Conservation (phyloP, 2,888 invertebrate species). For the Amorpha juglandis region DNA sequence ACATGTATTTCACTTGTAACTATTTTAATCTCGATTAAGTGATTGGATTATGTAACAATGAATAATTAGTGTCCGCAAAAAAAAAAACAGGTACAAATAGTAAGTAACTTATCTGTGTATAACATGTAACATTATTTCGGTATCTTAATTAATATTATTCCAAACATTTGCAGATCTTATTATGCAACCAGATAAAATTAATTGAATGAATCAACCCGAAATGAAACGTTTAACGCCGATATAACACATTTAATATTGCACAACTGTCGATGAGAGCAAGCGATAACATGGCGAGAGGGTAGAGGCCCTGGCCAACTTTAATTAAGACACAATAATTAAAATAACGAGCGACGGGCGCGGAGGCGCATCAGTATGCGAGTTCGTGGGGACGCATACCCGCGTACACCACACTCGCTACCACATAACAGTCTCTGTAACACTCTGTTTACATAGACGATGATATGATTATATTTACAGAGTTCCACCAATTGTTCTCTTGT, state of each 20-base stretch:
- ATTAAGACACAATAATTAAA: conserved; percentile 80
- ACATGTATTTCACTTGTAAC: not conserved
- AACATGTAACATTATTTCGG: not conserved
- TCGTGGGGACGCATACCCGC: conserved; percentile 73
- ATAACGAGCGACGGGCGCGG: conserved; percentile 64
- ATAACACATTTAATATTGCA: conserved; percentile 23
- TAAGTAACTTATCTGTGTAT: not conserved
- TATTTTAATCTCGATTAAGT: not conserved
- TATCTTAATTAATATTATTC: not conserved
- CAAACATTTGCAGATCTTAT: not conserved
- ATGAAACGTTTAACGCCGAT: conserved; percentile 10
- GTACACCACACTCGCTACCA: conserved; percentile 52
- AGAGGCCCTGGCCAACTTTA: conserved; percentile 53
- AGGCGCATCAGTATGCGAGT: conserved; percentile 66
- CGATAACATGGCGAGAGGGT: conserved; percentile 31
- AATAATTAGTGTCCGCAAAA: not conserved
- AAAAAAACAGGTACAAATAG: not conserved
- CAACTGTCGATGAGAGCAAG: conserved; percentile 21
- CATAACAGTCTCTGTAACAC: conserved; percentile 1
- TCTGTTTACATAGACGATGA: not conserved
- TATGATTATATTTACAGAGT: not conserved
- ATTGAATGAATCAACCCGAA: conserved; percentile 16
- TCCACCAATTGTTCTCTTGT: not conserved
- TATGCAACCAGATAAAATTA: conserved; percentile 11
- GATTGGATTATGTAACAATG: not conserved